A percentile compares a stretch with the other conserved stretches of the same genome.
These are phyloP conservation scores for Eurystomus glaucurus DNA, from an alignment of 2,797 vertebrate species.

Conservation along the genomic window DNA sequence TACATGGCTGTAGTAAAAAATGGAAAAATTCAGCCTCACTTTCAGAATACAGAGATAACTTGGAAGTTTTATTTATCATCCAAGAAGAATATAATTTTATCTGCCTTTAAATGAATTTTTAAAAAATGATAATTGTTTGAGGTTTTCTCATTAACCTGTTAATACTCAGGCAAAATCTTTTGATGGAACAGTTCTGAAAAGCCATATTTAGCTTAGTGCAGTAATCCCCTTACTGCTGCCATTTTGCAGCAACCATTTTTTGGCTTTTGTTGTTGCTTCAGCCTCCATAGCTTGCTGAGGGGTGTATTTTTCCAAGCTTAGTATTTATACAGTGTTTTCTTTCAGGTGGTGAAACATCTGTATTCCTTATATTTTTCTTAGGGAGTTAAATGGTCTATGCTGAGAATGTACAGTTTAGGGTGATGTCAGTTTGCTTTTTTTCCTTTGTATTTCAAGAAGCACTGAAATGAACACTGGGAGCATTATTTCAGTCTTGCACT, in stretches of 20 bases:
- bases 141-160: conserved; percentile 32
- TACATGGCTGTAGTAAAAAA: neutral
- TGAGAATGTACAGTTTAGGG: conserved; percentile 75
- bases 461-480: conserved; percentile 78
- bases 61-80: neutral
- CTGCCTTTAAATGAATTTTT: neutral
- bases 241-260: conserved; percentile 32
- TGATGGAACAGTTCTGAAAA: neutral
- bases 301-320: conserved; percentile 64
- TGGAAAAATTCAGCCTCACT: neutral
- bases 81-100: neutral
- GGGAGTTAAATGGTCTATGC: conserved; percentile 74
- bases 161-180: neutral
- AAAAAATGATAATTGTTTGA: neutral
- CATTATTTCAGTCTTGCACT: conserved; percentile 80
- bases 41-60: conserved; percentile 10
- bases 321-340: conserved; percentile 80
- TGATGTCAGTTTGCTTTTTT: conserved; percentile 79
- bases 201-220: neutral
- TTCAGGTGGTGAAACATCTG: conserved; percentile 82
- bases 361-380: conserved; percentile 68
- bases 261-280: conserved; percentile 15
- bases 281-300: conserved; percentile 24
- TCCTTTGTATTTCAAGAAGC: conserved; percentile 4
- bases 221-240: conserved; percentile 26